These are phyloP conservation scores for Cephalopholis sonnerati DNA, from an alignment of 2,113 vertebrate genomes.

Conservation along the genomic window DNA sequence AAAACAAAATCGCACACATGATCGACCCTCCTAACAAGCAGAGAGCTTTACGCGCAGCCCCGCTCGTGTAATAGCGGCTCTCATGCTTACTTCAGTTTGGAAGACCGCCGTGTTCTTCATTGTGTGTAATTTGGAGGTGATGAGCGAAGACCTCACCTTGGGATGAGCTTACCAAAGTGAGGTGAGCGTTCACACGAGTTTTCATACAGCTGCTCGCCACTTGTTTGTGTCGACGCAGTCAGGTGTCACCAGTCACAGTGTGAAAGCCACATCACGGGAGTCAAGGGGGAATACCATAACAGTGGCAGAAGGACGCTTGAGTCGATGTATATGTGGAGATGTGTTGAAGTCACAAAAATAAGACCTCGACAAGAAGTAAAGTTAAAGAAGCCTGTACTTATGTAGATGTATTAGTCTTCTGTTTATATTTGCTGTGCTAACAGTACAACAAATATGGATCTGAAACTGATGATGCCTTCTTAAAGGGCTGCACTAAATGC, in stretches of 20 bases:
- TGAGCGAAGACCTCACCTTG: constrained; percentile 52
- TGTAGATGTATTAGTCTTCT: background rate
- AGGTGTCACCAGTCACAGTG: constrained; percentile 14
- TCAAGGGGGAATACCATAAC: constrained; percentile 14
- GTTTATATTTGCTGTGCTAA: background rate
- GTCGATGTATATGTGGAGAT: background rate
- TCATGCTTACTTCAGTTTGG: constrained; percentile 52
- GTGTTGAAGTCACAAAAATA: background rate
- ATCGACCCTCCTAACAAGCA: constrained; percentile 58
- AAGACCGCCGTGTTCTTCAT: constrained; percentile 41
- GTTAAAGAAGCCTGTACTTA: background rate
- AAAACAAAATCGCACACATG: constrained; percentile 71
- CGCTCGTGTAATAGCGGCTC: constrained; percentile 68
- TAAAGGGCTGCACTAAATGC: constrained; percentile 76
- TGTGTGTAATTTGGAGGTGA: constrained; percentile 53
- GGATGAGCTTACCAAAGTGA: constrained; percentile 53
- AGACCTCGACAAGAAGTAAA: background rate
- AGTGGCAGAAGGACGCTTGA: constrained; percentile 3
- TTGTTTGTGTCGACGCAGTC: background rate
- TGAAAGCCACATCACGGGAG: background rate
- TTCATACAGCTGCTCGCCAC: background rate
- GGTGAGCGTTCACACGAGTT: background rate
- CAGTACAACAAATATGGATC: constrained; percentile 28
- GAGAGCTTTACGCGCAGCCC: constrained; percentile 47
- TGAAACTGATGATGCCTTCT: constrained; percentile 45